Evolutionary conservation across 2,797 vertebrate genomes (phyloP), one percentile per base, ranked within the genome.

Genomic region (Sebastes wilsoni): DNA sequence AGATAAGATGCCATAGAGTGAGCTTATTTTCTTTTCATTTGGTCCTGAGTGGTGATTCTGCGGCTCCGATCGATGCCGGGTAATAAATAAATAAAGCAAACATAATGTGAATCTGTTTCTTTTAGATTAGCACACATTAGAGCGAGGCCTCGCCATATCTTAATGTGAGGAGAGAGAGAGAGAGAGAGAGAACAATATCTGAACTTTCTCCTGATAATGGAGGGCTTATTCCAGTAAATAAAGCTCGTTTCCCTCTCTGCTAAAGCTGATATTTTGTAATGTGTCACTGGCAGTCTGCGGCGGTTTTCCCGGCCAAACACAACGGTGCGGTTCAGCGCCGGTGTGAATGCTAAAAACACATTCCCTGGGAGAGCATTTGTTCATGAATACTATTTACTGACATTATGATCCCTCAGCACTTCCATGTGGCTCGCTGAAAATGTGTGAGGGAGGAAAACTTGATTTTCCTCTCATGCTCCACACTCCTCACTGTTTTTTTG

Each of bases 1-100:
- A 79, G 81, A 90, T 84, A 85, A 90, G 58, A 82, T 79, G 77
- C 73, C 16, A 25, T 42, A 25, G 76, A 88, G 72, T 71, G 70
- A 92, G 75, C 79, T 89, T 79, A 87, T 92, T 92, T 92, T 91
- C 87, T 89, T 91, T 92, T 91, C 84, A 90, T 93, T 87, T 90
- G 79, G 87, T 84, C 78, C 88, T 72, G 68, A 88, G 85, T 69
- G 77, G 88, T 87, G 78, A 89, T 89, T 91, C 72, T 18, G 52
- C 11, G 2, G 65, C 76, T 38, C 73, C 49, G 42, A 94, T 94
- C 91, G 80, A 92, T 94, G 81, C 74, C 0, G 32, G 34, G 82
- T 83, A 81, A 90, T 89, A 89, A 92, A 93, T 89, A 85, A 90
- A 91, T 78, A 84, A 89, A 89, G 73, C 75, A 85, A 81, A 83